Conservation (phyloP, 2,797 vertebrate genomes). For the Mergus octosetaceus region DNA sequence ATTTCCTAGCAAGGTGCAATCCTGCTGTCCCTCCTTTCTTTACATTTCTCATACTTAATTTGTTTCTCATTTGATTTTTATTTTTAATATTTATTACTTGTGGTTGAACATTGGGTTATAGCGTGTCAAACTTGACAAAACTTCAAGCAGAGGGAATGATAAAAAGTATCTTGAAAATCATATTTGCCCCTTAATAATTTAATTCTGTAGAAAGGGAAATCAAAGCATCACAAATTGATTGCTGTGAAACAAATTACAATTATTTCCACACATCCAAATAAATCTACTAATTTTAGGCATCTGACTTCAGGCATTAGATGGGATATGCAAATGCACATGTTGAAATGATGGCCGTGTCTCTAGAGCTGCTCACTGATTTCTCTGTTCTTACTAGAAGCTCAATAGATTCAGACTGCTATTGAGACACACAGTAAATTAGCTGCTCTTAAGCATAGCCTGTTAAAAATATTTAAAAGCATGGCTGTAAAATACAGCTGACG, state of each 20-base stretch:
- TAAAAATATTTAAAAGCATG: slow-evolving; percentile 58
- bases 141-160: slow-evolving; percentile 50
- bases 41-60: slow-evolving; percentile 1
- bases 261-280: slow-evolving; percentile 73
- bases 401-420: slow-evolving; percentile 8
- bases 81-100: slow-evolving; percentile 27
- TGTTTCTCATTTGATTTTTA: background rate
- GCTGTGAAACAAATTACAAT: slow-evolving; percentile 73
- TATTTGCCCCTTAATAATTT: slow-evolving; percentile 62
- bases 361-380: slow-evolving; percentile 39
- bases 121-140: slow-evolving; percentile 49
- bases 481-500: slow-evolving; percentile 59
- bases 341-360: slow-evolving; percentile 38
- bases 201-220: slow-evolving; percentile 64
- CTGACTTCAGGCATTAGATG: slow-evolving; percentile 64
- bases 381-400: slow-evolving; percentile 25
- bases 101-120: background rate
- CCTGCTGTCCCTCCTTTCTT: background rate
- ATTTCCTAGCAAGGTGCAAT: background rate
- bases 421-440: slow-evolving; percentile 38
- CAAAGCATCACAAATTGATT: slow-evolving; percentile 74
- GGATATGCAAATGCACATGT: slow-evolving; percentile 61
- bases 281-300: slow-evolving; percentile 71
- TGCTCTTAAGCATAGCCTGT: slow-evolving; percentile 61
- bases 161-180: slow-evolving; percentile 54